Evolutionary conservation across 2,113 vertebrate species (phyloP).

Genomic region (Alligator sinensis): DNA sequence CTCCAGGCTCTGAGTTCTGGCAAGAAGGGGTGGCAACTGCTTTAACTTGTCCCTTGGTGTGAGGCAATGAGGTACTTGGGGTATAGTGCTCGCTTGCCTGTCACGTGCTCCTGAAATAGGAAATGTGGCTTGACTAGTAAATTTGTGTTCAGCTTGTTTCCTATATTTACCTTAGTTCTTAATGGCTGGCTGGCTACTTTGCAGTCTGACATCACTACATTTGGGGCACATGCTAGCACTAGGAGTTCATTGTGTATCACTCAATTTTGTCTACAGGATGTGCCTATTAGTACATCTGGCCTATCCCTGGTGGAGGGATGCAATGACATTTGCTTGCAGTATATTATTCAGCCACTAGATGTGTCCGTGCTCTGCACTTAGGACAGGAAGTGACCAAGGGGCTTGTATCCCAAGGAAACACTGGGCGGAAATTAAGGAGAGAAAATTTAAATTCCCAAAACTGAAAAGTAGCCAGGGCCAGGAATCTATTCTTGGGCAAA

Average conservation of each 20-base stretch:
- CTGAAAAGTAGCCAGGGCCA: background rate
- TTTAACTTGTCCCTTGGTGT: background rate
- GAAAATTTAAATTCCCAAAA: background rate
- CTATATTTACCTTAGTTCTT: background rate
- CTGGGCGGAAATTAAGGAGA: background rate
- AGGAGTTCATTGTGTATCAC: background rate
- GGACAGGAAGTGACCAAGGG: background rate
- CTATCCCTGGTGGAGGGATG: background rate
- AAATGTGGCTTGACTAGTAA: background rate
- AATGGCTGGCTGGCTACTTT: background rate
- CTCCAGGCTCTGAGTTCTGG: background rate
- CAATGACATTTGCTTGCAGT: background rate
- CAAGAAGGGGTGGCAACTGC: background rate
- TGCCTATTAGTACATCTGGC: background rate
- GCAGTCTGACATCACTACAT: background rate
- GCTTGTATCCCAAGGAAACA: background rate
- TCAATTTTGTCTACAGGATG: background rate
- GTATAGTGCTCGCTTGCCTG: background rate
- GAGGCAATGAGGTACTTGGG: background rate
- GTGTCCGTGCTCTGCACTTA: background rate
- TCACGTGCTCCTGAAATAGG: fast-evolving
- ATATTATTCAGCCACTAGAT: background rate
- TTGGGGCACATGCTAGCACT: background rate
- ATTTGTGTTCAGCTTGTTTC: background rate
- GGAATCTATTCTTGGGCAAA: background rate